Evolutionary conservation across 2,888 invertebrate species (phyloP), one percentile per base, ranked within the genome.

Genomic region (Kryphioiulus occultus): DNA sequence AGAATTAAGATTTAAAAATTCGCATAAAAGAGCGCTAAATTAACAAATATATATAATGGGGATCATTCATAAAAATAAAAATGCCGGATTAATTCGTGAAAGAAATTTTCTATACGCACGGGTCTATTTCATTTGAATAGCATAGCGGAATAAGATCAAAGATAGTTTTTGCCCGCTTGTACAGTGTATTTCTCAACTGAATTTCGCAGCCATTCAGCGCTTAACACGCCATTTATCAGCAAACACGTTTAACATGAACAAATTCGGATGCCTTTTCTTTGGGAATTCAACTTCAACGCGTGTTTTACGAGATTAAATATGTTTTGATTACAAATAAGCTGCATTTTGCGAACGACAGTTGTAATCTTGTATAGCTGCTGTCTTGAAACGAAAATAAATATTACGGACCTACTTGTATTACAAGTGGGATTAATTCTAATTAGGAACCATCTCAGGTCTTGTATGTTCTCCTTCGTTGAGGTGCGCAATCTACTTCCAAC

Each of bases 281-380:
- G 22, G 59, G 59, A 59, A 59, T 59, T n/a, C 59, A 59, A 59
- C 59, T n/a, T 22, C 59, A 59, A 59, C 53, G 19, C 17, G 22
- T 59, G 59, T 59, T 59, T 59, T 59, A 59, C 59, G 17, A 59
- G 59, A 59, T 59, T 59, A 59, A 59, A 59, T 59, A 59, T 59
- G 59, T 59, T 59, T 59, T 59, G 59, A 59, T 59, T 59, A 59
- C 59, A 59, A 59, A 59, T 59, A 59, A 59, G 59, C 59, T 59
- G 59, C 17, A 59, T 59, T 59, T 59, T 59, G 59, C n/a, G 59
- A 59, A 17, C n/a, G 59, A 59, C 59, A 59, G 59, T 17, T 59
- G 17, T 22, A 53, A 53, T 53, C 53, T 53, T 19, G 53, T 53
- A 53, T 9, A 42, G 42, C 9, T 19, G 59, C 59, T 22, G 22